Conservation (phyloP, 1,140 invertebrate species). For the Meloidogyne exigua region DNA sequence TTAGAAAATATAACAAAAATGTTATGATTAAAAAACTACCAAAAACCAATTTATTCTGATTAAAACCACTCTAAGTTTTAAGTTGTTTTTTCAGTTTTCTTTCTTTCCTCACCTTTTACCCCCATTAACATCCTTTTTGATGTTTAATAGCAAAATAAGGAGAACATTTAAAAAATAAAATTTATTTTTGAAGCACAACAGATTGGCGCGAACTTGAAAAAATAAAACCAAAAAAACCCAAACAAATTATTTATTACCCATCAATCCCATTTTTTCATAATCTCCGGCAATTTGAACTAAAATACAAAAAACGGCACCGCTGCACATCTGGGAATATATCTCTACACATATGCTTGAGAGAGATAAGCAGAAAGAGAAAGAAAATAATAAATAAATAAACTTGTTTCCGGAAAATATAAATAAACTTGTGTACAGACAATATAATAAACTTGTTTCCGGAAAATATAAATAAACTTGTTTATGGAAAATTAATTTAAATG, state of each 20-base stretch:
- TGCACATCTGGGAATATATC: not conserved
- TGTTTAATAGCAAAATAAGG: too few relatives aligned
- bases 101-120: too few relatives aligned
- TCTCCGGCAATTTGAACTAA: not conserved
- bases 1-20: too few relatives aligned
- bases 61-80: too few relatives aligned
- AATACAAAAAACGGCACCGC: slow-evolving; percentile 1
- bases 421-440: too few relatives aligned
- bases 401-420: not conserved
- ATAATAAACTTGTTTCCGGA: too few relatives aligned
- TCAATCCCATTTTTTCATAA: not conserved
- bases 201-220: not conserved
- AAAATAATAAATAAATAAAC: not conserved
- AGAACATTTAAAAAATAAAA: not conserved
- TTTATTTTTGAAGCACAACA: not conserved
- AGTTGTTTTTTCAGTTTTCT: too few relatives aligned
- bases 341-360: not conserved
- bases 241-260: not conserved
- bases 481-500: too few relatives aligned
- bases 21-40: too few relatives aligned
- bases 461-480: too few relatives aligned
- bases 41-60: too few relatives aligned
- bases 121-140: not conserved
- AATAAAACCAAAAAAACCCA: not conserved
- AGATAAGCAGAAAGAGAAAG: not conserved